Conservation (phyloP, 2,888 invertebrate genomes). For the Clivina fossor region DNA sequence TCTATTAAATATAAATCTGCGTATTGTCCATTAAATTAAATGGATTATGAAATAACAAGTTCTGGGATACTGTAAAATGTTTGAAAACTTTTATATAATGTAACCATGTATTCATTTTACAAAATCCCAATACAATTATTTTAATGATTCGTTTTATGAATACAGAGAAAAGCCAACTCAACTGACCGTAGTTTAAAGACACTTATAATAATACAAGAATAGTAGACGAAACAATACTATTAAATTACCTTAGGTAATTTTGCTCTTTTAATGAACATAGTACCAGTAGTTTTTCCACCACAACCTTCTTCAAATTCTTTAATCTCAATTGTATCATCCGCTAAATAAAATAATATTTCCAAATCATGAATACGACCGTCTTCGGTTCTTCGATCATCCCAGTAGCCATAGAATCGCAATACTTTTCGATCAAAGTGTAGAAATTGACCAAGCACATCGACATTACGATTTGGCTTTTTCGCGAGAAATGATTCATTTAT, state of each 20-base stretch:
- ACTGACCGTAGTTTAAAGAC: not conserved
- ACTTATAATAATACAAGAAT: too few species aligned
- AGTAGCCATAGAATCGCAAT: conserved; percentile 80
- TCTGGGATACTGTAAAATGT: too few species aligned
- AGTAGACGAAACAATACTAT: conserved; percentile 1
- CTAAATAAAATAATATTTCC: conserved; percentile 80
- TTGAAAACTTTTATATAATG: too few species aligned
- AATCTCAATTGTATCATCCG: conserved; percentile 88
- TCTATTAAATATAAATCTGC: too few species aligned
- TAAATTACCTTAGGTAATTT: conserved; percentile 73
- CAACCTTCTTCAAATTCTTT: conserved; percentile 70
- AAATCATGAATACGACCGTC: conserved; percentile 77
- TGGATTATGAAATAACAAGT: too few species aligned
- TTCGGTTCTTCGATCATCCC: conserved; percentile 81
- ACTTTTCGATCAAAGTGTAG: conserved; percentile 77
- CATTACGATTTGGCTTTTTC: conserved; percentile 59
- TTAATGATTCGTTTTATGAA: too few species aligned
- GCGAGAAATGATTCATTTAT: conserved; percentile 48
- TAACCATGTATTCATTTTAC: too few species aligned
- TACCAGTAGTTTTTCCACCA: conserved; percentile 70
- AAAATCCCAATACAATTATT: too few species aligned
- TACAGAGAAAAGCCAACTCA: too few species aligned
- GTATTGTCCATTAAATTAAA: too few species aligned
- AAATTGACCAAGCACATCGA: conserved; percentile 75
- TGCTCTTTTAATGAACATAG: conserved; percentile 72